These are phyloP conservation scores for Nixonia krombeini DNA, from an alignment of 1,140 invertebrate species.

Conservation along the genomic window DNA sequence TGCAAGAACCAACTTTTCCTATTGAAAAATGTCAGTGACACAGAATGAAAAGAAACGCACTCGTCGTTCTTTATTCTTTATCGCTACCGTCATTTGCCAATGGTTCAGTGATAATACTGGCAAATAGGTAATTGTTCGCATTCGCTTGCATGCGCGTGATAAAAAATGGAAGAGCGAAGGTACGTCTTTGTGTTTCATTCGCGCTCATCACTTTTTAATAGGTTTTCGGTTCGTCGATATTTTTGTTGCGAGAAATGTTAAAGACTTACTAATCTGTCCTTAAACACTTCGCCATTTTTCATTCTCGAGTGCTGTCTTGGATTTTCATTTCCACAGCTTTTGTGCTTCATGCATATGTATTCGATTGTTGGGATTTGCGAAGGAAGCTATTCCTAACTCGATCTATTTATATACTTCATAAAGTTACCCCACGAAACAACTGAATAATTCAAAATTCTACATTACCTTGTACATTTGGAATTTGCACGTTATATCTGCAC, in stretches of 20 bases:
- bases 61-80: too few relatives aligned
- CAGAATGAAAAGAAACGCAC: constrained; percentile 5
- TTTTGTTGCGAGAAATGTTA: constrained; percentile 30
- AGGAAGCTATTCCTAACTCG: constrained; percentile 15
- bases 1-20: too few relatives aligned
- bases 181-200: too few relatives aligned
- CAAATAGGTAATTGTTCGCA: too few relatives aligned
- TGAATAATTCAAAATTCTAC: constrained; percentile 26
- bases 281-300: constrained; percentile 23
- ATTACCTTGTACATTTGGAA: not conserved
- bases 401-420: constrained; percentile 28
- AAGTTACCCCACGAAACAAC: constrained; percentile 2
- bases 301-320: constrained; percentile 14
- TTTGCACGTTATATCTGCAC: not conserved
- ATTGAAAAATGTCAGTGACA: constrained; percentile 23
- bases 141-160: too few relatives aligned
- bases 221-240: too few relatives aligned
- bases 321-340: constrained; percentile 34
- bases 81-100: too few relatives aligned
- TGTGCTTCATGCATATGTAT: constrained; percentile 29
- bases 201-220: too few relatives aligned
- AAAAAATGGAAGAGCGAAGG: too few relatives aligned
- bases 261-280: constrained; percentile 36
- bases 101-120: too few relatives aligned
- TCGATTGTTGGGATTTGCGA: constrained; percentile 25